These are phyloP conservation scores for Scalopus aquaticus DNA, from an alignment of 2,113 vertebrate genomes.

Conservation along the genomic window DNA sequence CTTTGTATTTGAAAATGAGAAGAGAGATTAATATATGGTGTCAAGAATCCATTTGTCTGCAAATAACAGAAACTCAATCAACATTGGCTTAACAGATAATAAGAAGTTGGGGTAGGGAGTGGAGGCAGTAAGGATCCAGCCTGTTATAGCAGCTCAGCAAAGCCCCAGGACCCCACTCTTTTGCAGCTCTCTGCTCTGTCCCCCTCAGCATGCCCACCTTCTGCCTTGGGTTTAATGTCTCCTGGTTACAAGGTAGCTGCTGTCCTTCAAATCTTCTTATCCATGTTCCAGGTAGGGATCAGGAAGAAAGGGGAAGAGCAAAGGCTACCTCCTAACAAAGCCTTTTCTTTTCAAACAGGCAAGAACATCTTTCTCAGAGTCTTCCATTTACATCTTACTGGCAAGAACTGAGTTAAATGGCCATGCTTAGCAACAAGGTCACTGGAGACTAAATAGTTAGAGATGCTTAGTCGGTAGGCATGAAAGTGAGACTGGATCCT, in stretches of 20 bases:
- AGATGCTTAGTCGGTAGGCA: not conserved
- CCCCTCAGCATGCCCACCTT: accelerated
- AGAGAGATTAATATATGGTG: not conserved
- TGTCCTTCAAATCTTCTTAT: not conserved
- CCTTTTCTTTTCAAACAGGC: not conserved
- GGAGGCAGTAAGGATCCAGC: not conserved
- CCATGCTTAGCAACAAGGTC: not conserved
- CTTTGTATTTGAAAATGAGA: slow-evolving; percentile 21
- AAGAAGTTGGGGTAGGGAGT: too few species aligned
- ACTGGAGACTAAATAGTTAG: not conserved
- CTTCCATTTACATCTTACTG: not conserved
- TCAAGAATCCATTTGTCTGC: not conserved
- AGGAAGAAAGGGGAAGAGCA: not conserved
- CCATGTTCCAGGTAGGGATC: not conserved
- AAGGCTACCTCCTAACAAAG: not conserved
- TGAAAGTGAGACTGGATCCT: not conserved
- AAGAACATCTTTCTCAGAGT: not conserved
- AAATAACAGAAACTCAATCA: not conserved
- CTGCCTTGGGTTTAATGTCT: not conserved
- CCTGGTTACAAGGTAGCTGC: not conserved
- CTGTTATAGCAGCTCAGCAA: not conserved
- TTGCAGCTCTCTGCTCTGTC: not conserved
- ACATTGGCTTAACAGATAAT: not conserved
- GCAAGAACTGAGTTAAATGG: not conserved
- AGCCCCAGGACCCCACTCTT: not conserved